Evolutionary conservation across 1,140 invertebrate species (phyloP).

Genomic region (Drosophila seguyi): DNA sequence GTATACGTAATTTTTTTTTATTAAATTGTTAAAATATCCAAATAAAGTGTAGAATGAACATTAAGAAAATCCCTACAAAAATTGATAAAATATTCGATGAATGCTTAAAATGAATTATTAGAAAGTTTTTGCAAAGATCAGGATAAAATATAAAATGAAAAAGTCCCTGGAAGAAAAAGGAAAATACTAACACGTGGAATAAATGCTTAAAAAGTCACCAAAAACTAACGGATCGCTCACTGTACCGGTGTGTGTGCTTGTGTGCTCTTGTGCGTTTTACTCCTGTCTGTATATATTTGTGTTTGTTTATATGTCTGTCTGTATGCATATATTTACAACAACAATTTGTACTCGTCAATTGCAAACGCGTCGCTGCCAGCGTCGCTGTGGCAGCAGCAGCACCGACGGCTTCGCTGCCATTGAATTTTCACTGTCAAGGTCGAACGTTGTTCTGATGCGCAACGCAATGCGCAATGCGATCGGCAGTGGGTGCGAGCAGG

Average conservation of each 20-base stretch:
- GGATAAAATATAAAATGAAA: not conserved
- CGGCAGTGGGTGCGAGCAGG: conserved; percentile 40
- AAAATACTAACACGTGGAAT: not conserved
- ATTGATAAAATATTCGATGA: not conserved
- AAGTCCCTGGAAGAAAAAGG: not conserved
- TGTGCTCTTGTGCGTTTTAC: conserved; percentile 4
- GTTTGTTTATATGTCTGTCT: not conserved
- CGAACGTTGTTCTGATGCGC: conserved; percentile 84
- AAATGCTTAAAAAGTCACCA: not conserved
- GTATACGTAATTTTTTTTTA: not conserved
- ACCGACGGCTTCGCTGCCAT: conserved; percentile 37
- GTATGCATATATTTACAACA: conserved; percentile 25
- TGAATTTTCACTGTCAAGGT: conserved; percentile 85
- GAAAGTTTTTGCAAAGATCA: not conserved
- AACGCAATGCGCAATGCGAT: conserved; percentile 73
- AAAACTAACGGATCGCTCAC: conserved; percentile 7
- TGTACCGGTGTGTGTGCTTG: conserved; percentile 1
- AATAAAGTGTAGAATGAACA: too few relatives aligned
- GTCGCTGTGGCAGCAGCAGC: conserved; percentile 30
- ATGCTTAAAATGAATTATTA: not conserved
- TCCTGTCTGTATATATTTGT: conserved; percentile 1
- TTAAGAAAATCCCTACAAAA: too few relatives aligned
- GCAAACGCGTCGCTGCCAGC: conserved; percentile 63
- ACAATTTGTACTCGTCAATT: conserved; percentile 79
- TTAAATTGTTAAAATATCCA: too few relatives aligned